Evolutionary conservation across 2,797 vertebrate species (phyloP), one percentile per base, ranked within the genome.

Genomic region (Propithecus deckenii): DNA sequence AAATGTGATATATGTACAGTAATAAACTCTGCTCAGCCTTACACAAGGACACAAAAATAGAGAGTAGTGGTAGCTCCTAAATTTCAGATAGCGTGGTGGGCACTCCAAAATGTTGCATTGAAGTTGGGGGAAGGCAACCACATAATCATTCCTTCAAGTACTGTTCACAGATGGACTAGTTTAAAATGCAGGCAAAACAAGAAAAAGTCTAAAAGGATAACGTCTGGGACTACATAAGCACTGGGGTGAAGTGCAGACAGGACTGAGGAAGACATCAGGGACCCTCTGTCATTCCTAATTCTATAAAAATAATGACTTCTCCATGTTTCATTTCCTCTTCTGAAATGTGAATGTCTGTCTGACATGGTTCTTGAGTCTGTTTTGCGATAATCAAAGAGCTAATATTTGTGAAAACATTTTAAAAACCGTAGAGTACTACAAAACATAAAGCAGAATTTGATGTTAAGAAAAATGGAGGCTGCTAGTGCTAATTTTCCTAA

Each of bases 401-500:
- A 75, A 30, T 38, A 46, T 78, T 78, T 72, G 11, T 43, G 5
- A 84, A 74, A 86, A 81, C 0, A 23, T 25, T 74, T 93, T 48
- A 48, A 65, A 91, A 81, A 10, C 43, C 32, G 65, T 0, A 48
- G 20, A 89, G 8, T 67, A 72, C 67, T n/a, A 35, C 63, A 91
- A 75, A 93, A 63, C 63, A 86, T 30, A 48, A 86, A 59, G 23
- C 30, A 35, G 28, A 41, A 85, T 85, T 43, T 48, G n/a, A 96
- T 59, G 28, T 71, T 86, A 94, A 87, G 23, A 84, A 57, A 48
- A 52, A 57, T 99, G 79, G 98, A 99, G 90, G 99, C 98, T 5
- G 99, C 98, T 55, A 97, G 96, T 38, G 97, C 97, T 71, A 97
- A 99, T 98, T 99, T 86, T 99, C 99, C 87, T 98, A 99, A 95